Base-by-base conservation (phyloP, 1,140 invertebrate genomes). In the Drosophila gunungcola region DNA sequence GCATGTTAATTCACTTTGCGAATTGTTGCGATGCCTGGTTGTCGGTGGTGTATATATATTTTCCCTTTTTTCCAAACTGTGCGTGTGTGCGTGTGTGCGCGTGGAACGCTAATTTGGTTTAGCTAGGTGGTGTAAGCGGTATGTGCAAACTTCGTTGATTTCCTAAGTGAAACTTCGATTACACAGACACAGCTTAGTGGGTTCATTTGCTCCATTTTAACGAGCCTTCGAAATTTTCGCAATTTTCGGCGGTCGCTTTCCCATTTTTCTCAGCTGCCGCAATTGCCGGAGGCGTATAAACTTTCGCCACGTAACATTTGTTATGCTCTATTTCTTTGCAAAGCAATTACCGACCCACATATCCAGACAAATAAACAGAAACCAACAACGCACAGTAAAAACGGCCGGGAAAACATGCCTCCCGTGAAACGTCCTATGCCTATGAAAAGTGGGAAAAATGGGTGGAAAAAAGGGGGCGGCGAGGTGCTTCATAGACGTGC, bases 141-240 rank as follows among this genome's bases (percentile, higher is more conserved):
- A 49, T 61, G 57, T 52, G 65, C 56, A 75, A 89, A 89, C 75
- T 86, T 86, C 78, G 79, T 88, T 83, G 83, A 80, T 83, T 88
- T 77, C 83, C 83, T 86, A 86, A 86, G 83, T 86, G 83, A 86
- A 86, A 86, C 84, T 88, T 88, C 83, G 83, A 88, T 88, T 88
- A 88, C 46, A 67, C 10, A 51, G 52, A 56, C 61, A 64, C 57
- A 64, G 61, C 63, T 80, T 73, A 62, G 69, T 74, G 58, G 52
- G 52, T 82, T 74, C 38, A 53, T 60, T 78, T 78, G 76, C 43
- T 67, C 62, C 46, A 48, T 65, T 79, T 79, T 34, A 45, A 58
- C 6, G 55, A 36, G 43, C 34, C 49, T 73, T 36, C 65, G 42
- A 72, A 77, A 62, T 80, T 60, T 84, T 54, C 61, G 43, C 75